Evolutionary conservation across 92 coral and sea anemone species (phyloP), one percentile per base, ranked within the genome.

Genomic region (Actinernus sp.): DNA sequence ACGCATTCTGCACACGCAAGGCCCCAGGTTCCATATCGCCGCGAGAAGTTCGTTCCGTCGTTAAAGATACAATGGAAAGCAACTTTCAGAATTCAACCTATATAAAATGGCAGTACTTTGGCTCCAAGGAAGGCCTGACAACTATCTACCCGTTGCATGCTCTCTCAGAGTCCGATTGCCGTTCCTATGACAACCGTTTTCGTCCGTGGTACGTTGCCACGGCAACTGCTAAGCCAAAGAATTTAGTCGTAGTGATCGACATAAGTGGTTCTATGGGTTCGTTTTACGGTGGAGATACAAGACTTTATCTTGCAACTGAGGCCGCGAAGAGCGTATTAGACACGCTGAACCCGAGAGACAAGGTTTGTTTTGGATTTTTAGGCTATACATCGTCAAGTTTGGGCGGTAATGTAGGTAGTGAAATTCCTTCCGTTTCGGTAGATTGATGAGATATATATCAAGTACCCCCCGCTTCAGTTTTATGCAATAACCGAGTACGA

Each of bases 91-190:
- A 44, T 7, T 57, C 65, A 10, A 69, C 91, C 3, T 61, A 78
- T n/a, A 31, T 78, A 20, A 84, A 69, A 30, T 84, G 91, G 91
- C 91, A 84, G 62, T 84, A 84, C 29, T 84, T 84, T 49, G 91
- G 82, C 4, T 84, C 91, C 1, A 75, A 77, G 24, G 68, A 84
- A 27, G 91, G 91, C 0, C 29, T 78, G 9, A 22, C 74, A 60
- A 62, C 79, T 12, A 56, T 13, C 36, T 84, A 46, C 61, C 91
- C 91, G 0, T 67, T 55, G 5, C 67, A 56, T 14, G 31, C 50
- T 37, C 71, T 76, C 20, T 47, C 46, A n/a, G 56, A 54, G 9
- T 0, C 65, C 7, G 68, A 40, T 3, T 84, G 90, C 27, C 16
- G 47, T 1, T 47, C 44, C 30, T 84, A 62, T 40, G 90, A 84